Evolutionary conservation across 2,888 invertebrate species (phyloP).

Genomic region (Ptychoptera albimana): DNA sequence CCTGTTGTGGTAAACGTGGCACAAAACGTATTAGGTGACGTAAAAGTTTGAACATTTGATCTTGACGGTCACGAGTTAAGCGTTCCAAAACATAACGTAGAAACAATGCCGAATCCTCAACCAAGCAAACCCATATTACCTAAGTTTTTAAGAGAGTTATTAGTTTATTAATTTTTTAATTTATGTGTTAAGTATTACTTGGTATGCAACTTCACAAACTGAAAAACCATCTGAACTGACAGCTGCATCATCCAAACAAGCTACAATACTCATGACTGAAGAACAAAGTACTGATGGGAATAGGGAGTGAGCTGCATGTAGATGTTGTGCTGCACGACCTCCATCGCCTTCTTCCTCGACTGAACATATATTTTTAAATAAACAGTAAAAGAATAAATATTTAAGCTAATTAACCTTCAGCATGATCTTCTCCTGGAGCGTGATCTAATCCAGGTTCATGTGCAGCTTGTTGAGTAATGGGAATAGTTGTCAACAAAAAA

Average conservation of each 20-base stretch:
- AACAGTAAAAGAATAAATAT: neutral
- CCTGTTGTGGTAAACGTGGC: constrained; percentile 86
- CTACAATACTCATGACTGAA: constrained; percentile 87
- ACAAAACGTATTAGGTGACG: constrained; percentile 87
- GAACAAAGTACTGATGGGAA: constrained; percentile 96
- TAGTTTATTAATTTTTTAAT: no score
- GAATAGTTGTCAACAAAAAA: constrained; percentile 88
- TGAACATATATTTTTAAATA: neutral
- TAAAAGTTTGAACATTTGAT: constrained; percentile 83
- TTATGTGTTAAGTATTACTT: constrained; percentile 41
- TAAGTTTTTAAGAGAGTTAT: constrained; percentile 25
- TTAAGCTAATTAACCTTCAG: constrained; percentile 43
- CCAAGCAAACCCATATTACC: constrained; percentile 95
- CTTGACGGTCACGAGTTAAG: constrained; percentile 82
- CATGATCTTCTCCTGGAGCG: constrained; percentile 66
- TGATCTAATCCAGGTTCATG: constrained; percentile 88
- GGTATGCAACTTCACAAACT: constrained; percentile 95
- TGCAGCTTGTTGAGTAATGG: constrained; percentile 88
- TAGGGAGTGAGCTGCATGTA: constrained; percentile 83
- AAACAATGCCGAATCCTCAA: constrained; percentile 94
- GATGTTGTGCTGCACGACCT: constrained; percentile 59
- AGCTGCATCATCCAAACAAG: constrained; percentile 88
- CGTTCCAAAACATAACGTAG: constrained; percentile 90
- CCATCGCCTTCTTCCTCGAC: constrained; percentile 47
- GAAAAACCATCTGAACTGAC: constrained; percentile 86